Evolutionary conservation across 2,113 vertebrate genomes (phyloP).

Genomic region (Sakesphorus luctuosus): DNA sequence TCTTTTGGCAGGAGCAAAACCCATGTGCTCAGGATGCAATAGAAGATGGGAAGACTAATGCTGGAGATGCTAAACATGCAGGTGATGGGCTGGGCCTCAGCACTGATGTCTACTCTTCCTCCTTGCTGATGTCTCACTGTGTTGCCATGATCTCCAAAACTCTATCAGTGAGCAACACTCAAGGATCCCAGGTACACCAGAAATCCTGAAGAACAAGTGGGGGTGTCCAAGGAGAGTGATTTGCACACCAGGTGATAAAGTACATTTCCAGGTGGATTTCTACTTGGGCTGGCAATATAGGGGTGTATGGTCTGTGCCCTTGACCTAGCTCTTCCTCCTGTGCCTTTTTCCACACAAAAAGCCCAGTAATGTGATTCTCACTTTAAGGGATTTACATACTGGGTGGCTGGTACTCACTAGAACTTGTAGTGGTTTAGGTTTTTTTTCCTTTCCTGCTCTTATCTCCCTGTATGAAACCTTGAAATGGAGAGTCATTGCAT

Average conservation of each 20-base stretch:
- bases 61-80: neutral
- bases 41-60: neutral
- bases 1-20: neutral
- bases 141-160: neutral
- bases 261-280: neutral
- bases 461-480: neutral
- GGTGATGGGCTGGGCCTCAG: neutral
- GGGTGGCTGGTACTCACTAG: neutral
- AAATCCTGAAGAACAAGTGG: neutral
- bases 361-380: neutral
- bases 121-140: neutral
- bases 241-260: fast-evolving
- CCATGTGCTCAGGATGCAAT: neutral
- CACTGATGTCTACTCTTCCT: neutral
- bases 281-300: neutral
- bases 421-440: fast-evolving
- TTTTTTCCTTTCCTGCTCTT: neutral
- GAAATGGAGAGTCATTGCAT: neutral
- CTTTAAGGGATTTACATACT: neutral
- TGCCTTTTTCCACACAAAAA: neutral
- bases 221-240: neutral
- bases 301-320: neutral
- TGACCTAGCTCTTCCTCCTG: neutral
- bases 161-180: neutral
- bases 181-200: neutral